Base-by-base conservation (phyloP, 2,888 invertebrate genomes). In the Axea sp. region DNA sequence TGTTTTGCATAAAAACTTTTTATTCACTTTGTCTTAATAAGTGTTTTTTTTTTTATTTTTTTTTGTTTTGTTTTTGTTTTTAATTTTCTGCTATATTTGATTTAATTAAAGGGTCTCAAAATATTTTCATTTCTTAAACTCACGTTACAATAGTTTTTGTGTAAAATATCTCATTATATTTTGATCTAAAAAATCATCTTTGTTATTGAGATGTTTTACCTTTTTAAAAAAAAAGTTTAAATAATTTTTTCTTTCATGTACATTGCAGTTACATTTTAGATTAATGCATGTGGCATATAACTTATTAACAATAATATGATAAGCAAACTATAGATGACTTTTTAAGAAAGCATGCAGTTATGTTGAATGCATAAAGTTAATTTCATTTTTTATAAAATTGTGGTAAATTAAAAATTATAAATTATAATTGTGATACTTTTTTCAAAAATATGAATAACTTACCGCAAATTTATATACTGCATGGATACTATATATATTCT, bases 1-100 rank as follows among this genome's bases (percentile, higher is more conserved):
- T 77, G 72, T 77, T 75, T 78, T 73, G 76, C 78, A 78, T 74
- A 79, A 76, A 55, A 71, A n/a, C 73, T 68, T 28, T 15, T 15
- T 19, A 3, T 49, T 28, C 7, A 11, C 12, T 51, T n/a, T 7
- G 11, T 26, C 19, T 22, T n/a, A n/a, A n/a, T n/a, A n/a, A 14
- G 33, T 37, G 14, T 6, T 43, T 1, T n/a, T n/a, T n/a, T n/a
- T n/a, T n/a, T n/a, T n/a, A n/a, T n/a, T n/a, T n/a, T n/a, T n/a
- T n/a, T n/a, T n/a, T n/a, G n/a, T n/a, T n/a, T n/a, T n/a, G n/a
- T n/a, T n/a, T n/a, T n/a, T n/a, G n/a, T n/a, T n/a, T 11, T 45
- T 28, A 11, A 35, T 39, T 28, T 28, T 53, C 7, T 31, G 19
- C n/a, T n/a, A n/a, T n/a, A n/a, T n/a, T n/a, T n/a, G n/a, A n/a